A percentile compares a stretch with the other conserved stretches of the same genome.
phyloP scores from a whole-genome alignment of 2,888 invertebrate species.

The Volucella bombylans region DNA sequence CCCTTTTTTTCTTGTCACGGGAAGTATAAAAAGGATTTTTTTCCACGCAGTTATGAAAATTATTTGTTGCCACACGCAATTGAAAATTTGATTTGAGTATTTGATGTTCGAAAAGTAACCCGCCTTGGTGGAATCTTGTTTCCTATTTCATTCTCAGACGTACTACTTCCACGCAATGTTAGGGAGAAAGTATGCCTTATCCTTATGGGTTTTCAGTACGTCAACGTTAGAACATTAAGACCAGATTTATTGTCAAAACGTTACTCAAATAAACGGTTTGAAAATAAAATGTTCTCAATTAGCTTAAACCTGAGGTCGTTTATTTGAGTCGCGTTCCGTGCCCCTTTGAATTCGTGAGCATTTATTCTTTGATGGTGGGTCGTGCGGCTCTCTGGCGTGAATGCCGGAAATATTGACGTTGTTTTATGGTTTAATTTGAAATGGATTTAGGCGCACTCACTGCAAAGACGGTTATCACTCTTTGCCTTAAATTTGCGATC shows the following conservation, averaged over 20 bases:
- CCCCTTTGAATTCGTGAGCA: slow-evolving; percentile 29
- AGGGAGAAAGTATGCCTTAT: slow-evolving; percentile 41
- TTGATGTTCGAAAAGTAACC: slow-evolving; percentile 34
- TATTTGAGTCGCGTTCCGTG: slow-evolving; percentile 28
- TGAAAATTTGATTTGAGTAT: slow-evolving; percentile 68
- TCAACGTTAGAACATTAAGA: slow-evolving; percentile 56
- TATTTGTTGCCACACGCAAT: slow-evolving; percentile 69
- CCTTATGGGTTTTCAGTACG: slow-evolving; percentile 40
- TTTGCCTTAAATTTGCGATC: slow-evolving; percentile 62
- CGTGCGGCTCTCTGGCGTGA: slow-evolving; percentile 49
- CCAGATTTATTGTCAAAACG: slow-evolving; percentile 66
- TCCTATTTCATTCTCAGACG: slow-evolving; percentile 9
- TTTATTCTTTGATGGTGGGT: slow-evolving; percentile 49
- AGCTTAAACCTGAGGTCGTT: slow-evolving; percentile 71
- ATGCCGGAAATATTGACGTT: slow-evolving; percentile 72
- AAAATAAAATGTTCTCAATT: slow-evolving; percentile 75
- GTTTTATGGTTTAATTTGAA: slow-evolving; percentile 73
- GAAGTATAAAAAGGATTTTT: slow-evolving; percentile 1
- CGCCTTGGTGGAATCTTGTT: slow-evolving; percentile 24
- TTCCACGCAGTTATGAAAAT: slow-evolving; percentile 60
- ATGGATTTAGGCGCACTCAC: slow-evolving; percentile 59
- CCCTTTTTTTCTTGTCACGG: background rate
- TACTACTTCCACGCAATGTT: slow-evolving; percentile 34
- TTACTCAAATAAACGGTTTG: slow-evolving; percentile 73
- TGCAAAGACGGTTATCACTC: slow-evolving; percentile 52